Conservation (phyloP, 2,888 invertebrate species). For the Junonia oenone region DNA sequence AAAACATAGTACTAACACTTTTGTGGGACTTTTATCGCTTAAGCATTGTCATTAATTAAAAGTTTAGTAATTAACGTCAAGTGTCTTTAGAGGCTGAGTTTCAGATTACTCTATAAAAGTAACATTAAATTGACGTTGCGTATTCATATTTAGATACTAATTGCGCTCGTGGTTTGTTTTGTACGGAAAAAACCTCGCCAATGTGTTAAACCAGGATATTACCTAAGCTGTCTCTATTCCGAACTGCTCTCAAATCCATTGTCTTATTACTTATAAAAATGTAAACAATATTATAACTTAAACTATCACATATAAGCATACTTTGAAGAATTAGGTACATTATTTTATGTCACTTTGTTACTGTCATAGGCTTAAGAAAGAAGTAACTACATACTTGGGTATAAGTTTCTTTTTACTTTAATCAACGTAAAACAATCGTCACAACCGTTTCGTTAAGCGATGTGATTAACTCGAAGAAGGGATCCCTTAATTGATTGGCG, state of each 20-base stretch:
- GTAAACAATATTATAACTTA: too few species aligned
- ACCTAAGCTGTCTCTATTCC: too few species aligned
- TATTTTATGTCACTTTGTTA: too few species aligned
- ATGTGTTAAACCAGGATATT: too few species aligned
- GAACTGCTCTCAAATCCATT: too few species aligned
- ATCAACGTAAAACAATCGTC: not conserved
- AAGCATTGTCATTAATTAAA: constrained; percentile 60
- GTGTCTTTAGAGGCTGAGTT: constrained; percentile 16
- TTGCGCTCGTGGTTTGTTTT: too few species aligned
- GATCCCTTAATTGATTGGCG: not conserved
- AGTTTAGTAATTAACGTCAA: constrained; percentile 61
- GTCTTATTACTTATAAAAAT: too few species aligned
- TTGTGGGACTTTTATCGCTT: constrained; percentile 46
- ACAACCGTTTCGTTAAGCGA: not conserved
- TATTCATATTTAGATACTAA: not conserved
- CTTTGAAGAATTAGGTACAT: too few species aligned
- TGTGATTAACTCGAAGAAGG: not conserved
- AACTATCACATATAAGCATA: too few species aligned
- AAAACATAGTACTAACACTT: constrained; percentile 17
- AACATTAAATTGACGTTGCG: not conserved
- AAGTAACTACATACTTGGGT: too few species aligned
- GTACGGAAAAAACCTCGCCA: too few species aligned
- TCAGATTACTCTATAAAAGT: not conserved
- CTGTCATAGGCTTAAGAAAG: not conserved
- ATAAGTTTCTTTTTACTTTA: not conserved